These are phyloP conservation scores for Cepaea hortensis DNA, from an alignment of 2,888 invertebrate species.

Conservation along the genomic window DNA sequence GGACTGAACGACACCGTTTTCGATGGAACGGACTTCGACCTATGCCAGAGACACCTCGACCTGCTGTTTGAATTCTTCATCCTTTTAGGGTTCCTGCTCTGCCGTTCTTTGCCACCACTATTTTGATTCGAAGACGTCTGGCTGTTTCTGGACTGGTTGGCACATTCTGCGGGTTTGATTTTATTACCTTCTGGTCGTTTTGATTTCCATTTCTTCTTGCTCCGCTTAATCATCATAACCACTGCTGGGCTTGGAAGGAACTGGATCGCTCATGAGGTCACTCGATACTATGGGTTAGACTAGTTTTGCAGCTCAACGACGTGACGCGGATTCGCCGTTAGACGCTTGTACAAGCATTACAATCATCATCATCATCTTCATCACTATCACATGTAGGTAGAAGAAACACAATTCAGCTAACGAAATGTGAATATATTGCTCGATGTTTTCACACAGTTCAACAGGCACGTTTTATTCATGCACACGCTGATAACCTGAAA, in stretches of 20 bases:
- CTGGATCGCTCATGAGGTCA: too few species aligned
- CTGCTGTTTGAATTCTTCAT: background rate
- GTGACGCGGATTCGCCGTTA: background rate
- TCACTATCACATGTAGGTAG: background rate
- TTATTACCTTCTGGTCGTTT: background rate
- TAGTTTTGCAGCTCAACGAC: background rate
- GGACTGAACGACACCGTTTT: conserved; percentile 13
- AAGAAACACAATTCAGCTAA: too few species aligned
- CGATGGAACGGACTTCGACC: background rate
- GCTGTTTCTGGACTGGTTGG: background rate
- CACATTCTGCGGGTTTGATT: background rate
- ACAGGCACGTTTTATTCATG: too few species aligned
- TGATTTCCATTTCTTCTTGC: conserved; percentile 9
- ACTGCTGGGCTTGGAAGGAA: background rate
- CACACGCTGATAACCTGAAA: too few species aligned
- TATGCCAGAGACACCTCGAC: background rate
- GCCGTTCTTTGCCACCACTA: background rate
- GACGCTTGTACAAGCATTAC: background rate
- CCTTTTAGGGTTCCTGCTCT: background rate
- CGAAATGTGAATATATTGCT: too few species aligned
- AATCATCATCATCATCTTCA: background rate
- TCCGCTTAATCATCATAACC: conserved; percentile 2
- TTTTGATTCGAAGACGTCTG: too few species aligned
- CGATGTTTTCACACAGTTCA: too few species aligned
- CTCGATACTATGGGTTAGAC: background rate